phyloP scores from a whole-genome alignment of 2,113 vertebrate species.

The Suncus etruscus region DNA sequence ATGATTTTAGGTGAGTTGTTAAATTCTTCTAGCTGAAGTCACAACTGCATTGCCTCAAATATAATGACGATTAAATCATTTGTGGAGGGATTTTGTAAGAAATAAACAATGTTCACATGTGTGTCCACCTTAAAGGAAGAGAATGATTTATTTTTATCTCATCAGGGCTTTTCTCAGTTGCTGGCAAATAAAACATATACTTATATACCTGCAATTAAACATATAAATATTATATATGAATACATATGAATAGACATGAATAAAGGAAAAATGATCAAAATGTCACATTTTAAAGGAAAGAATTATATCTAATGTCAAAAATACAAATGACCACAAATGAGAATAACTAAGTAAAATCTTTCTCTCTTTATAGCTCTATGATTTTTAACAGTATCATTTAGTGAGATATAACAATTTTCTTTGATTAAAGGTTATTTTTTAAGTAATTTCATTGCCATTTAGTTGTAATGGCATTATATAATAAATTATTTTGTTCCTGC shows the following conservation, averaged over 20 bases:
- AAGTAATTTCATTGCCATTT: no score
- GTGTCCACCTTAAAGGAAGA: not conserved
- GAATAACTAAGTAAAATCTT: not conserved
- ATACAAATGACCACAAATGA: not conserved
- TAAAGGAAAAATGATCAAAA: not conserved
- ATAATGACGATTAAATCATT: not conserved
- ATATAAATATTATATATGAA: no score
- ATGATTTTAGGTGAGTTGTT: not conserved
- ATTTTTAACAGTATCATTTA: not conserved
- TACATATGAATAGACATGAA: not conserved
- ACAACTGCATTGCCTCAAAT: not conserved
- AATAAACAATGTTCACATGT: not conserved
- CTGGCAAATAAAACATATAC: constrained; percentile 7
- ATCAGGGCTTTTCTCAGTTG: not conserved
- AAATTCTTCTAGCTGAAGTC: constrained; percentile 42
- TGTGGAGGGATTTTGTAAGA: constrained; percentile 22
- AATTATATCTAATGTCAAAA: constrained; percentile 7
- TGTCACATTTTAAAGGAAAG: constrained; percentile 35
- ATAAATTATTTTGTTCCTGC: no score
- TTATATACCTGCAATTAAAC: no score
- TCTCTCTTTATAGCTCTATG: not conserved
- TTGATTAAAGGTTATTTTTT: no score
- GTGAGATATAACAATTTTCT: no score
- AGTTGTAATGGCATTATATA: no score
- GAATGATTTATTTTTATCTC: not conserved